phyloP scores from a whole-genome alignment of 2,888 invertebrate genomes.

The Lypha dubia region DNA sequence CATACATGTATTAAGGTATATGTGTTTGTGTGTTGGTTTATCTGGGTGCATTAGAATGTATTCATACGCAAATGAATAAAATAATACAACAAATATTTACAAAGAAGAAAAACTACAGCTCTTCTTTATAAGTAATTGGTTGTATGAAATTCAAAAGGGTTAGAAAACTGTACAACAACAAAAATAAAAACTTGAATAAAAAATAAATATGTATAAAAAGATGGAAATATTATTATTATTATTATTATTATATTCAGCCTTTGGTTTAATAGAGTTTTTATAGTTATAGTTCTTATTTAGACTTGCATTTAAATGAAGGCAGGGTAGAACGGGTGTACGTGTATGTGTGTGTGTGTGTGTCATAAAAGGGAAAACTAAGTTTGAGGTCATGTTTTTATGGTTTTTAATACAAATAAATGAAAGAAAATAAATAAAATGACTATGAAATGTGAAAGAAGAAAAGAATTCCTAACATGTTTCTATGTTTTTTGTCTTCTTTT shows the following conservation, averaged over 20 bases:
- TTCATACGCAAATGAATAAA: slow-evolving; percentile 31
- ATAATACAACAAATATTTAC: slow-evolving; percentile 30
- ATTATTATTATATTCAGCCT: slow-evolving; percentile 55
- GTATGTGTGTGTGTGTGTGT: too few species aligned
- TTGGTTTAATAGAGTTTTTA: slow-evolving; percentile 53
- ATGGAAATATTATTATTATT: slow-evolving; percentile 32
- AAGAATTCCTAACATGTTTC: slow-evolving; percentile 7
- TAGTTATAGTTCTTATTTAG: slow-evolving; percentile 44
- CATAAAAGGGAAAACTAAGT: slow-evolving; percentile 44
- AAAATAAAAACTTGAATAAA: too few species aligned
- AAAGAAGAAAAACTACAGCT: background rate
- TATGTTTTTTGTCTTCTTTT: slow-evolving; percentile 2
- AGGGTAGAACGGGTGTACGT: too few species aligned
- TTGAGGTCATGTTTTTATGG: slow-evolving; percentile 66
- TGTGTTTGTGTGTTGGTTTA: background rate
- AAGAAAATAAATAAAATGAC: slow-evolving; percentile 22
- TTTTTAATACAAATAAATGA: slow-evolving; percentile 46
- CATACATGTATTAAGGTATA: background rate
- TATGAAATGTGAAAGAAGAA: slow-evolving; percentile 15
- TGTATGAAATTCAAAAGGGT: slow-evolving; percentile 50
- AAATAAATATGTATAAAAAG: background rate
- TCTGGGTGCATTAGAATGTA: background rate
- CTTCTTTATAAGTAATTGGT: slow-evolving; percentile 37
- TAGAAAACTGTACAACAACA: background rate
- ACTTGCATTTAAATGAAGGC: slow-evolving; percentile 9